Base-by-base conservation (phyloP, 2,888 invertebrate genomes). In the Lysandra coridon region DNA sequence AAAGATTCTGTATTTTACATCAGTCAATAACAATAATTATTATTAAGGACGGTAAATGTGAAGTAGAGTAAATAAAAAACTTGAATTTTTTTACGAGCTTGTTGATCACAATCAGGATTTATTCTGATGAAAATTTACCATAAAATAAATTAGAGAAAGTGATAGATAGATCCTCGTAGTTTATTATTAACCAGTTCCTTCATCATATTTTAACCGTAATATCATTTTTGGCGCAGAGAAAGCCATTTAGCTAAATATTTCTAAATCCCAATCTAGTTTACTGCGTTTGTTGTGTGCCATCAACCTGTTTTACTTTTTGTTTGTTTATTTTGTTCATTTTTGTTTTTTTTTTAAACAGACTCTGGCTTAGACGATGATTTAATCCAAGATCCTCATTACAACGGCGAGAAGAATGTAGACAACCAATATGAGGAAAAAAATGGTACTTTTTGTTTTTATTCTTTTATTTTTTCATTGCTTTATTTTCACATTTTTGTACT, bases 321-420 rank as follows among this genome's bases (percentile, higher is more conserved):
- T 75, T 64, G 79, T 81, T 60, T 82, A 78, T 82, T 83, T 83
- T 83, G 82, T 82, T 84, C 82, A 82, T 82, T 81, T 83, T 83
- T 87, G 85, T 83, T 82, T 83, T 84, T 85, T 84, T 83, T 85
- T 85, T 81, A 88, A 84, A 81, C 92, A 96, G 96, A 96, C 93
- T 95, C 96, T 89, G 95, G 95, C 88, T 95, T 96, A 92, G 96
- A 96, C 89, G 95, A 95, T 83, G 95, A 96, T 89, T 95, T 95
- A 86, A 94, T 95, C 90, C 95, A 96, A 94, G 95, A 95, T 85
- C 91, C 88, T 86, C 89, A 90, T 88, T 90, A 89, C 86, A 89
- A 91, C 88, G 92, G 89, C 90, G 88, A 91, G 82, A 92, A 90
- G 81, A 92, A 93, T 83, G 91, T 91, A 78, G 94, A 94, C 89